Percentiles rank a stretch among this genome's conserved stretches.
Evolutionary conservation across 2,113 vertebrate genomes (phyloP).

Genomic region (Galeopterus variegatus): DNA sequence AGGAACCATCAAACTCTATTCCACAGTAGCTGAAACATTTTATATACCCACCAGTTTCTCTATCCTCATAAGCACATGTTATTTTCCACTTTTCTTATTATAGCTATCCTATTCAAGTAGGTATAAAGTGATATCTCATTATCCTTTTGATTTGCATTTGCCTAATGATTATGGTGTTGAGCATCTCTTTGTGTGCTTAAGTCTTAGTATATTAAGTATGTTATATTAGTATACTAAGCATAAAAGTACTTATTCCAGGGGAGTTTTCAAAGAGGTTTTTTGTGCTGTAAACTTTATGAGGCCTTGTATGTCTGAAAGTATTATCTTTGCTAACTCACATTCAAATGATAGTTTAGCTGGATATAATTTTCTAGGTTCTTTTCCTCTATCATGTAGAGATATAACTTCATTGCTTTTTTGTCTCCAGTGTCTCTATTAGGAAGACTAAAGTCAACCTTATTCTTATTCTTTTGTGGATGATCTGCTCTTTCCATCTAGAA

Average conservation of each 20-base stretch:
- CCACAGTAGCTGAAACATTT: background rate
- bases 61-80: background rate
- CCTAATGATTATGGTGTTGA: background rate
- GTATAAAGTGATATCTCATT: background rate
- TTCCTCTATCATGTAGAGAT: slow-evolving; percentile 21
- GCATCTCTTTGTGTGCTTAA: slow-evolving; percentile 33
- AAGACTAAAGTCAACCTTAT: background rate
- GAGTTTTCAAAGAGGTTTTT: background rate
- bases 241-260: slow-evolving; percentile 17
- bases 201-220: background rate
- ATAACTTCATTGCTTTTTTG: background rate
- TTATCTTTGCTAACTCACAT: background rate
- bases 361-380: slow-evolving; percentile 37
- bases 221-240: background rate
- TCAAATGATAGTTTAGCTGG: slow-evolving; percentile 42
- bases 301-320: background rate
- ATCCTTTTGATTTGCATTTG: background rate
- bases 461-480: background rate
- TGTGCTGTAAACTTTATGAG: slow-evolving; percentile 17
- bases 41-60: background rate
- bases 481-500: background rate
- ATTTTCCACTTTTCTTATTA: background rate
- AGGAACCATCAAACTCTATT: slow-evolving; percentile 7
- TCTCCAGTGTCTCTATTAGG: background rate
- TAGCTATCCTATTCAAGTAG: background rate